Evolutionary conservation across 2,113 vertebrate species (phyloP).

Genomic region (Charina bottae): DNA sequence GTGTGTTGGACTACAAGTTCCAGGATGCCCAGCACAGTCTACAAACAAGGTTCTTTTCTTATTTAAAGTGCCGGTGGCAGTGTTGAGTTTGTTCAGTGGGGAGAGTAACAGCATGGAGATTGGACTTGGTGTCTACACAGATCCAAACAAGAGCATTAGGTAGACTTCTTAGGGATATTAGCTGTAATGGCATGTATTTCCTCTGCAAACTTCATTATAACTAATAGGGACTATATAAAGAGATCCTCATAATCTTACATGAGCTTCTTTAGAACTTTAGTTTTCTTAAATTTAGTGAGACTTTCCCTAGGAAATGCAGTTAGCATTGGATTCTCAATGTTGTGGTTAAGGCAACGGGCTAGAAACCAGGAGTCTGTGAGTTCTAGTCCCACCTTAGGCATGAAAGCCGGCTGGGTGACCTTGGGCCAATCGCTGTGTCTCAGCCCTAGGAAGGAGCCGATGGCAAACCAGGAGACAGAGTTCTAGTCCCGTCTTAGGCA

Average conservation of each 20-base stretch:
- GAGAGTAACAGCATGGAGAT: background rate
- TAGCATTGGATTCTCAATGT: background rate
- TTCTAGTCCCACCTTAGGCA: too few species aligned
- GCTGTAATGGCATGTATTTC: background rate
- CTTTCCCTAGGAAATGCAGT: background rate
- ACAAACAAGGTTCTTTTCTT: background rate
- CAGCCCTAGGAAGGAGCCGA: too few species aligned
- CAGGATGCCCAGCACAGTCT: background rate
- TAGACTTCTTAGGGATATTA: background rate
- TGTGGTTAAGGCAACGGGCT: too few species aligned
- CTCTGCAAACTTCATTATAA: background rate
- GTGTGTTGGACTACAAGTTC: background rate
- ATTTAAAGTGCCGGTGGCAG: background rate
- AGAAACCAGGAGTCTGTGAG: too few species aligned
- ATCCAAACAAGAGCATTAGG: background rate
- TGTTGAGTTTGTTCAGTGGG: background rate
- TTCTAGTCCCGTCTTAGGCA: too few species aligned
- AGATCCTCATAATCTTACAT: background rate
- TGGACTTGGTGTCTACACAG: background rate
- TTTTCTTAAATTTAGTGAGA: background rate
- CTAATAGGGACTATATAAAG: background rate
- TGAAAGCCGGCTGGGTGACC: too few species aligned
- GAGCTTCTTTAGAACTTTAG: background rate
- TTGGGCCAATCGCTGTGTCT: too few species aligned
- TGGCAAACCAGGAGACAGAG: too few species aligned